Conservation (phyloP, 2,113 vertebrate genomes). For the Aepyceros melampus region DNA sequence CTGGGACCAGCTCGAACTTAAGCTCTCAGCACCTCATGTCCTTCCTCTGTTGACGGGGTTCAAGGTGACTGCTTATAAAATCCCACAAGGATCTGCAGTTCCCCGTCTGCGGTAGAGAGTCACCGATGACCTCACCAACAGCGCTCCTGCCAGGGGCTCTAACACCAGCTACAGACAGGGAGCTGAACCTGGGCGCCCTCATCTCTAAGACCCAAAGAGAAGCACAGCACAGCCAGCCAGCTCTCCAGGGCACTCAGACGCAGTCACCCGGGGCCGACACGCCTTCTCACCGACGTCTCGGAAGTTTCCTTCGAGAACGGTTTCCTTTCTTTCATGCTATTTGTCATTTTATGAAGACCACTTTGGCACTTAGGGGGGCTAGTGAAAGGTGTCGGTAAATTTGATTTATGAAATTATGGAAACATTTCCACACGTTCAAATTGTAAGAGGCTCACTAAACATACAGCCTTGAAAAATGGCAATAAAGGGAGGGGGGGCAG, state of each 20-base stretch:
- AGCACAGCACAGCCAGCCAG: no score
- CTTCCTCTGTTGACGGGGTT: fast-evolving
- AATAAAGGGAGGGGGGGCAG: no score
- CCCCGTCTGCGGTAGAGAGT: fast-evolving
- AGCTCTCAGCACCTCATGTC: no score
- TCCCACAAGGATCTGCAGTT: fast-evolving
- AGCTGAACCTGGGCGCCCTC: fast-evolving
- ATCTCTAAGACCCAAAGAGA: not conserved
- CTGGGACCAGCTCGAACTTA: not conserved
- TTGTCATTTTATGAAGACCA: no score
- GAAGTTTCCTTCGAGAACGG: not conserved
- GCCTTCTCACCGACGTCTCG: fast-evolving
- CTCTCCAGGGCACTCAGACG: not conserved
- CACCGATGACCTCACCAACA: fast-evolving
- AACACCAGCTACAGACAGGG: fast-evolving
- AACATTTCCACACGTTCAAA: not conserved
- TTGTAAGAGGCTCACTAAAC: not conserved
- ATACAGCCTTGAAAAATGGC: not conserved
- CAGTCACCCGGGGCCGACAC: not conserved
- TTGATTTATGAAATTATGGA: not conserved
- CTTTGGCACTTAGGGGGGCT: not conserved
- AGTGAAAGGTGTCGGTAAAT: not conserved
- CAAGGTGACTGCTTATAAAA: fast-evolving
- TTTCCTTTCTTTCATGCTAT: not conserved
- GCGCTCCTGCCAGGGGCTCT: fast-evolving